Evolutionary conservation across 2,888 invertebrate genomes (phyloP).

Genomic region (Marasmarcha lunaedactyla): DNA sequence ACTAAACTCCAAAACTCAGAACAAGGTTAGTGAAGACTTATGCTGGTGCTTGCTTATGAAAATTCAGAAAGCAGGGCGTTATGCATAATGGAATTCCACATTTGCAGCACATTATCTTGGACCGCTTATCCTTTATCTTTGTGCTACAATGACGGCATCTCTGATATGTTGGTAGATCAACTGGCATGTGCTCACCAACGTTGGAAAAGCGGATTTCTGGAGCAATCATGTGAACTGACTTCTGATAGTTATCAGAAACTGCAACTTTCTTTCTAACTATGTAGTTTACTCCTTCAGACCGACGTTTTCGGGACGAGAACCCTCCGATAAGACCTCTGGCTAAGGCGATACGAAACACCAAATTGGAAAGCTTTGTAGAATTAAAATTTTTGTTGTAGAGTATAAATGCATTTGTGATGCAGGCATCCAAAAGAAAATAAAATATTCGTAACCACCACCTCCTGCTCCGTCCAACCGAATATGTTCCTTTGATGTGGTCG

Average conservation of each 20-base stretch:
- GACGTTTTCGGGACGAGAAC: constrained; percentile 7
- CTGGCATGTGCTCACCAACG: constrained; percentile 11
- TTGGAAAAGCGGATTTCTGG: constrained; percentile 8
- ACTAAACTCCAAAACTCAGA: too few species aligned
- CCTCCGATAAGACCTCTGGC: constrained; percentile 17
- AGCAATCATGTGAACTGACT: constrained; percentile 5
- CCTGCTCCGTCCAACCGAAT: constrained; percentile 18
- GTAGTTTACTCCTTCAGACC: constrained; percentile 9
- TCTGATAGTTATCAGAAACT: constrained; percentile 15
- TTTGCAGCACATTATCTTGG: constrained; percentile 7
- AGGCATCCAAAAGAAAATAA: constrained; percentile 18
- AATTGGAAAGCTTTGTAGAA: constrained; percentile 13
- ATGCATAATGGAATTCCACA: constrained; percentile 7
- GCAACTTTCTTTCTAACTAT: constrained; percentile 12
- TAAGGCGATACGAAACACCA: constrained; percentile 18
- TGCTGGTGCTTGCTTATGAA: constrained; percentile 1
- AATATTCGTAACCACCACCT: constrained; percentile 19
- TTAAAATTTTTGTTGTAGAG: constrained; percentile 8
- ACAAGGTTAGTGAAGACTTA: too few species aligned
- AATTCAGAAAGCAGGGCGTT: not conserved
- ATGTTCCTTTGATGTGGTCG: too few species aligned
- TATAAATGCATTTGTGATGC: constrained; percentile 19
- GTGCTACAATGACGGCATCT: constrained; percentile 10
- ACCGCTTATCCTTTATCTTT: constrained; percentile 9
- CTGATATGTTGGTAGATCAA: constrained; percentile 6